phyloP scores from a whole-genome alignment of 2,113 vertebrate species.

The Poicephalus meyeri region DNA sequence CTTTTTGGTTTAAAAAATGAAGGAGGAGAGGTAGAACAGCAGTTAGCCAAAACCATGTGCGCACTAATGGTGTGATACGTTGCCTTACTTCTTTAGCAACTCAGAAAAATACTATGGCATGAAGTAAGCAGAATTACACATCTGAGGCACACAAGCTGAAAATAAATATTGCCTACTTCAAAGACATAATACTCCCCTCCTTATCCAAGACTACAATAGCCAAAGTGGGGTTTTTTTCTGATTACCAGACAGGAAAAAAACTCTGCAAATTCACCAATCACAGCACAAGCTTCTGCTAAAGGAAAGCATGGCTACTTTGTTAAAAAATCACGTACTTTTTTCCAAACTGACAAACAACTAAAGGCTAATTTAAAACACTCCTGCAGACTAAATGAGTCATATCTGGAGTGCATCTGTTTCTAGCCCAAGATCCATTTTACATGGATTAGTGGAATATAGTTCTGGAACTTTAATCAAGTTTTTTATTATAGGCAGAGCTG shows the following conservation, averaged over 20 bases:
- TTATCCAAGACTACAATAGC: background rate
- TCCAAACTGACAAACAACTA: slow-evolving; percentile 47
- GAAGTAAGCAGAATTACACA: background rate
- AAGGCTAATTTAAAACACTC: slow-evolving; percentile 59
- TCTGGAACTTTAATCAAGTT: slow-evolving; percentile 53
- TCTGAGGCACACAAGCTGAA: background rate
- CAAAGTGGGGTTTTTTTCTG: background rate
- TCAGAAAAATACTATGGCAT: background rate
- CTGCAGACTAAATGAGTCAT: slow-evolving; percentile 42
- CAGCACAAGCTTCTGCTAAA: background rate
- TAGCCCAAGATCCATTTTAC: slow-evolving; percentile 37
- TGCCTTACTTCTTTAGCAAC: background rate
- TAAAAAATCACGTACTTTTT: background rate
- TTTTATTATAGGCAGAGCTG: slow-evolving; percentile 39
- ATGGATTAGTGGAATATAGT: slow-evolving; percentile 26
- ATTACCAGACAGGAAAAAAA: background rate
- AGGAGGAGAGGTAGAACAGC: background rate
- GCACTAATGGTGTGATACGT: background rate
- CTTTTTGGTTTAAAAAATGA: background rate
- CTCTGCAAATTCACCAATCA: background rate
- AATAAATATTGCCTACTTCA: background rate
- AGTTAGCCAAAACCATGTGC: background rate
- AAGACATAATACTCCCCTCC: background rate
- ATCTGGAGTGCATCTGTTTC: slow-evolving; percentile 57
- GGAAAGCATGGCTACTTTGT: background rate